phyloP scores from a whole-genome alignment of 1,140 invertebrate genomes.

The Drosophila teissieri region DNA sequence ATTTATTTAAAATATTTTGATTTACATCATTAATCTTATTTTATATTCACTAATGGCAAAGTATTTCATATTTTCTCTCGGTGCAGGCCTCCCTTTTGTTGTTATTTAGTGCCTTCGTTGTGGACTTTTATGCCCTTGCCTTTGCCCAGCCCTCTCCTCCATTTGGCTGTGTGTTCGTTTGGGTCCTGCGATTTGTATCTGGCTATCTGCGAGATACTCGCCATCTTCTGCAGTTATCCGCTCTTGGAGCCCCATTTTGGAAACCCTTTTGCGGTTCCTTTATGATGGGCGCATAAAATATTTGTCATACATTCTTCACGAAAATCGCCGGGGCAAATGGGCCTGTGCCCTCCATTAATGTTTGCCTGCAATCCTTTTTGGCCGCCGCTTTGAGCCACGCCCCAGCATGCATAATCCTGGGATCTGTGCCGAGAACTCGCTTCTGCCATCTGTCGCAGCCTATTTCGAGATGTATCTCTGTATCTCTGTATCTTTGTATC shows the following conservation, averaged over 20 bases:
- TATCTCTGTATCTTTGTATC: conserved; percentile 39
- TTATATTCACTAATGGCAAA: too few relatives aligned
- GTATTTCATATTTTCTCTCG: conserved; percentile 4
- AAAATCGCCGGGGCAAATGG: conserved; percentile 56
- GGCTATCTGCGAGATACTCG: conserved; percentile 41
- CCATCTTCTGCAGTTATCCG: conserved; percentile 27
- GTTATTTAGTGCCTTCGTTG: conserved; percentile 29
- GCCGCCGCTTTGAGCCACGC: conserved; percentile 43
- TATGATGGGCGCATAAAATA: conserved; percentile 82
- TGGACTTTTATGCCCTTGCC: conserved; percentile 30
- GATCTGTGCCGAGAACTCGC: conserved; percentile 36
- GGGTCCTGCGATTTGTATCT: conserved; percentile 44
- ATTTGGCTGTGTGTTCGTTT: conserved; percentile 9
- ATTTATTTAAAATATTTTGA: too few relatives aligned
- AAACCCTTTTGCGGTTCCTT: conserved; percentile 65
- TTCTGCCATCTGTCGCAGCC: conserved; percentile 8
- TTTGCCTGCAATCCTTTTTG: conserved; percentile 70
- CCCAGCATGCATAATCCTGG: conserved; percentile 77
- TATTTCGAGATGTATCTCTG: conserved; percentile 11
- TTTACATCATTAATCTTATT: too few relatives aligned
- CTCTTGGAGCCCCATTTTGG: conserved; percentile 26
- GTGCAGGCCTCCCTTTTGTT: conserved; percentile 22
- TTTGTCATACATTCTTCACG: conserved; percentile 71
- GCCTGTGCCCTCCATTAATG: conserved; percentile 59
- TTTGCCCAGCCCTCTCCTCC: conserved; percentile 14